Percentiles rank a stretch among this genome's conserved stretches.
Evolutionary conservation across 2,888 invertebrate genomes (phyloP).

Genomic region (Apotomis betuletana): DNA sequence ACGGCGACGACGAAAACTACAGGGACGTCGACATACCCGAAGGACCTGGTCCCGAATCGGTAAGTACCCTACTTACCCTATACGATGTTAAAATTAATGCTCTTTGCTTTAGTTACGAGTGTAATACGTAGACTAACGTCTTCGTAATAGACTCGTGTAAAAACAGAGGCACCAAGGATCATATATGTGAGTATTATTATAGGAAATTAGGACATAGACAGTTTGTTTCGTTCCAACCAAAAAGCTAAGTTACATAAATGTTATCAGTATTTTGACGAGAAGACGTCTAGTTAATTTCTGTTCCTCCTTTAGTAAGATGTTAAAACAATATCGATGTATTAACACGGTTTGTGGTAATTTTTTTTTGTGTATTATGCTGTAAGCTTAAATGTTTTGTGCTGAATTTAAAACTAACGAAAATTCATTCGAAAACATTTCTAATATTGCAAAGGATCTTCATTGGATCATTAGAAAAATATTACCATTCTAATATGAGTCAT

Average conservation of each 20-base stretch:
- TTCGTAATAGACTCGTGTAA: slow-evolving; percentile 7
- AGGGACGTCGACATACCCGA: slow-evolving; percentile 53
- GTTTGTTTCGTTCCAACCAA: not conserved
- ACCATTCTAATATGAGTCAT: slow-evolving; percentile 3
- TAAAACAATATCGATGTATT: too few relatives aligned
- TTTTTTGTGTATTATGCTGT: not conserved
- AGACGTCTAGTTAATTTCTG: not conserved
- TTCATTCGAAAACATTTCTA: slow-evolving; percentile 16
- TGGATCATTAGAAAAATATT: slow-evolving; percentile 15
- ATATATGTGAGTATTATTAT: slow-evolving; percentile 21
- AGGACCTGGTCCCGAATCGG: slow-evolving; percentile 59
- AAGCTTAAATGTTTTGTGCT: too few relatives aligned
- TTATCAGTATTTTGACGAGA: not conserved
- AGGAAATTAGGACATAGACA: not conserved
- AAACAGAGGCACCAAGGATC: slow-evolving; percentile 13
- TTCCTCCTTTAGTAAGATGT: too few relatives aligned
- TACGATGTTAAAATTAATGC: not conserved
- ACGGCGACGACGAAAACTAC: slow-evolving; percentile 65
- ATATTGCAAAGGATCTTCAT: slow-evolving; percentile 6
- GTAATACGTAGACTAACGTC: slow-evolving; percentile 1
- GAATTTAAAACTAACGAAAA: slow-evolving; percentile 9
- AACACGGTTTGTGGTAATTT: not conserved
- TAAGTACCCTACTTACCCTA: slow-evolving; percentile 52
- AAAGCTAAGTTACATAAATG: not conserved
- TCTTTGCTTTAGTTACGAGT: not conserved